Conservation (phyloP, 2,888 invertebrate genomes). For the Heteromyza rotundicornis region DNA sequence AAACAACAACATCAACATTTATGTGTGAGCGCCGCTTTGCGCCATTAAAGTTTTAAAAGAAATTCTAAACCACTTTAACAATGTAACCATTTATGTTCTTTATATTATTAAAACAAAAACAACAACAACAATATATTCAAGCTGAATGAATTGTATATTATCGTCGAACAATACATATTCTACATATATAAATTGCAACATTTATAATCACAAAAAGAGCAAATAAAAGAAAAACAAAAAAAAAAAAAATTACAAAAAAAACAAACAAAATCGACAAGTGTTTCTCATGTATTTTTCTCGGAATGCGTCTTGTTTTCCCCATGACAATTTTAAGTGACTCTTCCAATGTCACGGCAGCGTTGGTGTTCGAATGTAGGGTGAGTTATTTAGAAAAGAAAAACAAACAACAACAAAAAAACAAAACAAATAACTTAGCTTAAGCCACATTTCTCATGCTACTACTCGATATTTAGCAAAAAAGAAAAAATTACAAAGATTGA, state of each 20-base stretch:
- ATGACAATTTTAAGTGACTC: slow-evolving; percentile 15
- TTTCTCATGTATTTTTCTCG: slow-evolving; percentile 22
- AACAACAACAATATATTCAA: neutral
- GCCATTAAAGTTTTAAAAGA: slow-evolving; percentile 27
- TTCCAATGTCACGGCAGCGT: neutral
- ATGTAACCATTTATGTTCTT: slow-evolving; percentile 12
- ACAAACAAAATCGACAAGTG: slow-evolving; percentile 34
- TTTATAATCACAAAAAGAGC: slow-evolving; percentile 53
- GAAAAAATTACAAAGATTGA: too few relatives aligned
- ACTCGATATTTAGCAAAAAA: too few relatives aligned
- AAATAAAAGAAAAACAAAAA: slow-evolving; percentile 51
- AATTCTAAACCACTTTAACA: slow-evolving; percentile 20
- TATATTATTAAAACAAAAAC: slow-evolving; percentile 27
- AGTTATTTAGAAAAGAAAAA: too few relatives aligned
- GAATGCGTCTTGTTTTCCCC: slow-evolving; percentile 15
- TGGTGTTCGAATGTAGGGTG: neutral
- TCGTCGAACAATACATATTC: slow-evolving; percentile 20
- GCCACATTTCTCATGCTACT: too few relatives aligned
- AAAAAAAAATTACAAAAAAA: too few relatives aligned
- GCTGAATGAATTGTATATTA: slow-evolving; percentile 4
- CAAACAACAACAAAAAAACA: too few relatives aligned
- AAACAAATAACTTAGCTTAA: too few relatives aligned
- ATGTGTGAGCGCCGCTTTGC: slow-evolving; percentile 51
- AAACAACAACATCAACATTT: slow-evolving; percentile 31
- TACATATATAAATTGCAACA: slow-evolving; percentile 29